Conservation (phyloP, 1,140 invertebrate species). For the Apolygus lucorum region DNA sequence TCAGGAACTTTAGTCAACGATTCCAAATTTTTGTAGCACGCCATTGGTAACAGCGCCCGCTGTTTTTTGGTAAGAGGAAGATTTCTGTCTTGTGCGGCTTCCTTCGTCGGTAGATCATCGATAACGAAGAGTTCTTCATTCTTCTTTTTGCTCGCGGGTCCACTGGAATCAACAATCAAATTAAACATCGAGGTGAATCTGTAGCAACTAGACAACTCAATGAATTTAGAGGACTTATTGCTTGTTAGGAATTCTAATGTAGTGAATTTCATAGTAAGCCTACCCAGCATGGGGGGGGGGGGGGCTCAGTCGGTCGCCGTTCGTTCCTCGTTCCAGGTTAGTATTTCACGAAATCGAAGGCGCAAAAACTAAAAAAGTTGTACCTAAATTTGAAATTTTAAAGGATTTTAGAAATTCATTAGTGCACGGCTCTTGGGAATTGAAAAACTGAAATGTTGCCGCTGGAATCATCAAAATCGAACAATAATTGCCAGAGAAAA, state of each 20-base stretch:
- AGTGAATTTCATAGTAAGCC: background rate
- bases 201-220: background rate
- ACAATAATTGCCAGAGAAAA: too few species aligned
- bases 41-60: constrained; percentile 40
- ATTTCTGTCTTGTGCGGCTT: constrained; percentile 21
- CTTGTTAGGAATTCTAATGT: background rate
- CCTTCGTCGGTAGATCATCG: constrained; percentile 37
- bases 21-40: constrained; percentile 47
- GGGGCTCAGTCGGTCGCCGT: too few species aligned
- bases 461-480: too few species aligned
- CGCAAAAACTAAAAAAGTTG: too few species aligned
- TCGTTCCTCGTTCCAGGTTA: too few species aligned
- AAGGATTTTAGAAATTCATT: too few species aligned
- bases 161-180: constrained; percentile 17
- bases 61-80: constrained; percentile 38
- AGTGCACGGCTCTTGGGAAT: too few species aligned
- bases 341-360: background rate
- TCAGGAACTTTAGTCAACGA: constrained; percentile 47
- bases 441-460: too few species aligned
- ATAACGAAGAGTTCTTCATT: constrained; percentile 46
- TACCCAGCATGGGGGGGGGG: background rate
- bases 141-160: constrained; percentile 35
- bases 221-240: background rate
- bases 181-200: background rate
- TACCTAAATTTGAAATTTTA: too few species aligned